Evolutionary conservation across 2,113 vertebrate genomes (phyloP).

Genomic region (Gnathonemus echidnorhynchus): DNA sequence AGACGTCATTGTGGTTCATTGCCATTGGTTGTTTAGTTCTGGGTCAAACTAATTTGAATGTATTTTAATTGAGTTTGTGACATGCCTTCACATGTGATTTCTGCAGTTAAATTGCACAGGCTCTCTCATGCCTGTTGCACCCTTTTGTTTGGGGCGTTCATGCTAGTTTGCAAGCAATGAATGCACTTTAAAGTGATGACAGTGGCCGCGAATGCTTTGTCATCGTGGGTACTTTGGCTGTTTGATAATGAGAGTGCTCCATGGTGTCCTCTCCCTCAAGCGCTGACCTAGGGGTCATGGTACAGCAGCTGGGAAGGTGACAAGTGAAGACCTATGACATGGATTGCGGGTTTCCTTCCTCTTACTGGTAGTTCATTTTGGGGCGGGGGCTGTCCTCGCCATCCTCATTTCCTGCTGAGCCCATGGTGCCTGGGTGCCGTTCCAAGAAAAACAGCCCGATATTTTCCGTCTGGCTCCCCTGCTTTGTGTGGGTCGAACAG

Average conservation of each 20-base stretch:
- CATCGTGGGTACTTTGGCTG: not conserved
- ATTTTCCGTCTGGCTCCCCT: not conserved
- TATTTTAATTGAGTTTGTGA: not conserved
- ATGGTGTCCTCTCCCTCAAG: not conserved
- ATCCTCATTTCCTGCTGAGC: not conserved
- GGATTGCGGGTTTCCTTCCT: not conserved
- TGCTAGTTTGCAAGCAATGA: not conserved
- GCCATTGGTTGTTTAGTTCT: not conserved
- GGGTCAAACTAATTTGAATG: not conserved
- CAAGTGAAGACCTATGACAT: not conserved
- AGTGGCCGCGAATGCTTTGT: not conserved
- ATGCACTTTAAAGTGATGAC: not conserved
- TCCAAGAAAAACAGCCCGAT: slow-evolving; percentile 10
- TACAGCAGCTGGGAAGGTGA: not conserved
- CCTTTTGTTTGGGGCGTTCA: not conserved
- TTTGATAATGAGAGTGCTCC: not conserved
- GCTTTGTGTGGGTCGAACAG: not conserved
- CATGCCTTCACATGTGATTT: not conserved
- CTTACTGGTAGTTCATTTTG: not conserved
- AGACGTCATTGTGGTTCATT: slow-evolving; percentile 13
- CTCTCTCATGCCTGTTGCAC: not conserved
- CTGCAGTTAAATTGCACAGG: not conserved
- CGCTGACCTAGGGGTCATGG: not conserved
- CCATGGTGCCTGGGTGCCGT: not conserved
- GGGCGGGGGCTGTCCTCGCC: not conserved